phyloP scores from a whole-genome alignment of 2,113 vertebrate genomes.

The Dasyprocta punctata region DNA sequence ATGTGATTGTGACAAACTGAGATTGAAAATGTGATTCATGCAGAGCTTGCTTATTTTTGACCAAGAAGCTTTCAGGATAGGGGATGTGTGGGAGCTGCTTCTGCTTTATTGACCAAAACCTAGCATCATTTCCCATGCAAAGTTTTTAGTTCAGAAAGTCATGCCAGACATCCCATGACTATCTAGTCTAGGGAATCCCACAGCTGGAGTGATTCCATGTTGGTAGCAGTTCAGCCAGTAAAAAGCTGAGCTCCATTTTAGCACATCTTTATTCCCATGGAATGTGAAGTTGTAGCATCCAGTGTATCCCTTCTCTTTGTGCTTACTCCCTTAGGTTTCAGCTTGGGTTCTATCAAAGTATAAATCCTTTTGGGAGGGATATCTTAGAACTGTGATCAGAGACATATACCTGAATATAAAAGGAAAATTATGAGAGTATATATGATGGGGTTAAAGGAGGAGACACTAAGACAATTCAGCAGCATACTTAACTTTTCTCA shows the following conservation, averaged over 20 bases:
- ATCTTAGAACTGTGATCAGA: neutral
- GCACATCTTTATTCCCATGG: neutral
- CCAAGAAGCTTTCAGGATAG: neutral
- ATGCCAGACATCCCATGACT: neutral
- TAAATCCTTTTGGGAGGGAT: neutral
- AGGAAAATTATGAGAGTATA: neutral
- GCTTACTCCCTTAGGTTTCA: conserved; percentile 18
- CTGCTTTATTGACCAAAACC: conserved; percentile 45
- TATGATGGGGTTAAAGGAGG: neutral
- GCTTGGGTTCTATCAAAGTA: neutral
- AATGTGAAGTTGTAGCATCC: neutral
- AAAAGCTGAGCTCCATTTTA: neutral
- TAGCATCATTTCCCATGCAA: neutral
- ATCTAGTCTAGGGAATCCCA: conserved; percentile 13
- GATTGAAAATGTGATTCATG: neutral
- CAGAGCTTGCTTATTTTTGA: conserved; percentile 28
- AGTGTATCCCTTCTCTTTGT: neutral
- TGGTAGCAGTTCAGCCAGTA: neutral
- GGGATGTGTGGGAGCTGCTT: neutral
- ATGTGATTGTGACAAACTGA: neutral
- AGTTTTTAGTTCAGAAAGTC: neutral
- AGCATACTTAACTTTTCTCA: conserved; percentile 41
- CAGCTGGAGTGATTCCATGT: neutral
- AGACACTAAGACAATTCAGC: neutral
- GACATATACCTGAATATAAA: neutral